Evolutionary conservation across 2,113 vertebrate species (phyloP), one percentile per base, ranked within the genome.

Genomic region (Galbula dea): DNA sequence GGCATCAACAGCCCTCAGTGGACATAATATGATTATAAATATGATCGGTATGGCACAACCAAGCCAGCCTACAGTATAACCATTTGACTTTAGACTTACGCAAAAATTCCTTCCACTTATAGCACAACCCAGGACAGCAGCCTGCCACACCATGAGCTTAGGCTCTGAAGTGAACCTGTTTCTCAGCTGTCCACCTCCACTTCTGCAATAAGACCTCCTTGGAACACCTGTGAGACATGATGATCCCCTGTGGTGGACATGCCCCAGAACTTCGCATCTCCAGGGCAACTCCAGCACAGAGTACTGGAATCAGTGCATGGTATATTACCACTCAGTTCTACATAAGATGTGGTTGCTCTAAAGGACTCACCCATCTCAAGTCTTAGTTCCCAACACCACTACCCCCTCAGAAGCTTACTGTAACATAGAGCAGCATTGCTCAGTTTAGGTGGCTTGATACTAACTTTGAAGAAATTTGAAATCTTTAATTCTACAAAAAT

Each of bases 331-430:
- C 30, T 41, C 45, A 7, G 30, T 66, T 36, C 51, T 62, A 8
- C 7, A 43, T 59, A 66, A 58, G n/a, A 58, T 0, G 1, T 1
- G 2, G 5, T 21, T 51, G 7, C 23, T 67, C 34, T 49, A 7
- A 81, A 68, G 43, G 84, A 26, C 7, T 67, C 30, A 4, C 8
- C 41, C 51, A 29, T 2, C 8, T 41, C 54, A 62, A 84, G 5
- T 18, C 39, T 39, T 59, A 61, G 54, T 2, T 21, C 8, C 18
- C 18, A 67, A 32, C 3, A 36, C 3, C 5, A 29, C 18, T 26
- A 36, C 1, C 7, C 39, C 5, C 4, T 21, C 55, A 66, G 19
- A 32, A 77, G 2, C 9, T 72, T 39, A 34, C 16, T 66, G 41
- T 13, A 73, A 57, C 20, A 49, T 12, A 45, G 0, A 14, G 12